Conservation (phyloP, 2,888 invertebrate genomes). For the Microctonus hyperodae region DNA sequence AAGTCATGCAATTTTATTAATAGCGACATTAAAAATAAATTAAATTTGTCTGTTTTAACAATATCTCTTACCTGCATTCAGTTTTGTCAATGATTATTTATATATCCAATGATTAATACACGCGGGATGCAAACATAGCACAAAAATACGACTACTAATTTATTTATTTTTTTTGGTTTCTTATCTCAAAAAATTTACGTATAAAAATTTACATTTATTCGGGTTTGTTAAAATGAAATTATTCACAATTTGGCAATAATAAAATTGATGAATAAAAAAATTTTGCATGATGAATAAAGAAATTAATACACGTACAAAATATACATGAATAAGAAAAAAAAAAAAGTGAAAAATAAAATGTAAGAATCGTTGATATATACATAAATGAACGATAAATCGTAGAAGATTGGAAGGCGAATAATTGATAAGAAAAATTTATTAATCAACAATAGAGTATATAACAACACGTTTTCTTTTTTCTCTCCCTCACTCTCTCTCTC, state of each 20-base stretch:
- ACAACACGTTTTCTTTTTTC: constrained; percentile 52
- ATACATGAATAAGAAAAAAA: constrained; percentile 27
- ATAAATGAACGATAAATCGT: constrained; percentile 34
- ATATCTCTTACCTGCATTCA: constrained; percentile 39
- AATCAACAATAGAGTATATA: constrained; percentile 56
- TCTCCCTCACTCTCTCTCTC: constrained; percentile 48
- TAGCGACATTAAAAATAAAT: constrained; percentile 1
- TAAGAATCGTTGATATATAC: constrained; percentile 32
- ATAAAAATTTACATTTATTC: constrained; percentile 17
- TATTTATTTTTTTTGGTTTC: too few species aligned
- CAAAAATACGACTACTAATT: constrained; percentile 11
- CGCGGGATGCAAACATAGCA: background rate
- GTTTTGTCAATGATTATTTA: constrained; percentile 5
- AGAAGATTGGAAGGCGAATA: constrained; percentile 58
- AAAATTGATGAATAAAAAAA: constrained; percentile 31
- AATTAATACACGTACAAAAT: constrained; percentile 21
- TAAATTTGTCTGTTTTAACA: constrained; percentile 16
- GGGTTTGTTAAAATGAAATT: constrained; percentile 42
- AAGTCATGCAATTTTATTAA: constrained; percentile 34
- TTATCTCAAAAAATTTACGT: too few species aligned
- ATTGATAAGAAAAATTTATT: constrained; percentile 62
- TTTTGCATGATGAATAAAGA: constrained; percentile 31
- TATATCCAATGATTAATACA: constrained; percentile 5
- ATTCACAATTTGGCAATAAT: constrained; percentile 27
- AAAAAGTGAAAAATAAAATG: constrained; percentile 33